These are phyloP conservation scores for Hydra vulgaris DNA, from an alignment of 30 jellyfish, hydroid and myxozoan species.

Conservation along the genomic window DNA sequence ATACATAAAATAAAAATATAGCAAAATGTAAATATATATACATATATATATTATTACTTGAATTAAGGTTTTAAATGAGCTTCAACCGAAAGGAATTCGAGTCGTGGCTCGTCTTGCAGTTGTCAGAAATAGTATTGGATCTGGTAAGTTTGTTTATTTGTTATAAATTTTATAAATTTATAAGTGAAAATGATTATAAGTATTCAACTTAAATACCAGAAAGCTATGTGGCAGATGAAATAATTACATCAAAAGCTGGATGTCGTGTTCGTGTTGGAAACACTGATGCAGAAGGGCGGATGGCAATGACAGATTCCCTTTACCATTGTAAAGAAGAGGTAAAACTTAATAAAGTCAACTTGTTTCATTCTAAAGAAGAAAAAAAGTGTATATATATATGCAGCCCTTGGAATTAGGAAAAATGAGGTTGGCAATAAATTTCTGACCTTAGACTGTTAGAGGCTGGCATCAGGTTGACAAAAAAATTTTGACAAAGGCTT, in stretches of 20 bases:
- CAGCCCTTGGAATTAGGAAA: no score
- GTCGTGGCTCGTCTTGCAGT: conserved; percentile 77
- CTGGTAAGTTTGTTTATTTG: conserved; percentile 42
- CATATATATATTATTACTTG: no score
- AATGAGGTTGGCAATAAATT: no score
- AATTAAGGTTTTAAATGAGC: conserved; percentile 49
- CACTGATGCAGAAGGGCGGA: conserved; percentile 97
- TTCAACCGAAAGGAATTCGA: conserved; percentile 66
- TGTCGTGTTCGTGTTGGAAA: conserved; percentile 91
- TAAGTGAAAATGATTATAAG: no score
- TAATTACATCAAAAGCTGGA: conserved; percentile 93
- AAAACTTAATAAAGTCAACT: no score
- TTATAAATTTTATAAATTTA: background rate
- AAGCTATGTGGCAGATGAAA: conserved; percentile 93
- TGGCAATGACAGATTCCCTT: conserved; percentile 95
- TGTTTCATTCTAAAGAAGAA: no score
- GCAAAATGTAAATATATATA: no score
- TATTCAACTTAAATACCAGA: conserved; percentile 29
- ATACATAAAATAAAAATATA: no score
- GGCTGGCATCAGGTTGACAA: no score
- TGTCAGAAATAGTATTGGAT: conserved; percentile 96
- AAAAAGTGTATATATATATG: background rate
- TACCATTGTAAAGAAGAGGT: conserved; percentile 64
- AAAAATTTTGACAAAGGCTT: no score
- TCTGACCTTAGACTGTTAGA: no score